phyloP scores from a whole-genome alignment of 2,797 vertebrate genomes.

The Hypotaenidia philippensis region DNA sequence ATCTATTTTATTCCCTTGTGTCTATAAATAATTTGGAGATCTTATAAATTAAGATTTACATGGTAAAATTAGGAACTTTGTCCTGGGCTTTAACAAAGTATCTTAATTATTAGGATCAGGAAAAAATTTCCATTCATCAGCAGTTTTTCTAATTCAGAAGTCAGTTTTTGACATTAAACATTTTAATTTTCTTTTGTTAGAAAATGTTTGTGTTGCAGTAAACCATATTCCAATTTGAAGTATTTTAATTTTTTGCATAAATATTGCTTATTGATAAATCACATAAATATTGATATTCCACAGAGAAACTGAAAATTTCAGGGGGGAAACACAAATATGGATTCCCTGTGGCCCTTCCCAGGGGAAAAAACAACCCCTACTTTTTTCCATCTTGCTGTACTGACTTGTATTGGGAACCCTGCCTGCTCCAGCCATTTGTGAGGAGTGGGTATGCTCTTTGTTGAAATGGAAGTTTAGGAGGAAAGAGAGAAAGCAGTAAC shows the following conservation, averaged over 20 bases:
- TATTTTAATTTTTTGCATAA: neutral
- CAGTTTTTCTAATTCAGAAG: neutral
- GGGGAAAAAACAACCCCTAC: too few species aligned
- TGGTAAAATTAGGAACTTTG: neutral
- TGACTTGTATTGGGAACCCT: too few species aligned
- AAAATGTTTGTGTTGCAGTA: neutral
- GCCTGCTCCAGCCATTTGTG: too few species aligned
- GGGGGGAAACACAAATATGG: too few species aligned
- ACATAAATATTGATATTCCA: neutral
- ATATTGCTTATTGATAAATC: too few species aligned
- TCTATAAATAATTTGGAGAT: neutral
- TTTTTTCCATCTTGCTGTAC: too few species aligned
- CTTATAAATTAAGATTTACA: neutral
- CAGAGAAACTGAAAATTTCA: neutral
- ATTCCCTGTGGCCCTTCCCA: too few species aligned
- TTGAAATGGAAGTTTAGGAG: too few species aligned
- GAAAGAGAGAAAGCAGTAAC: too few species aligned
- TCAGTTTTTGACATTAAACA: neutral
- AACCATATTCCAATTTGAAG: neutral
- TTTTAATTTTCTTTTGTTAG: neutral
- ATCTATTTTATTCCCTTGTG: neutral
- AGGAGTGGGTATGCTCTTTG: too few species aligned
- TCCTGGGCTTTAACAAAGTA: neutral
- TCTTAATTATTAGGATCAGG: neutral
- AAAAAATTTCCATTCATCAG: neutral